Evolutionary conservation across 2,797 vertebrate species (phyloP).

Genomic region (Balearica regulorum): DNA sequence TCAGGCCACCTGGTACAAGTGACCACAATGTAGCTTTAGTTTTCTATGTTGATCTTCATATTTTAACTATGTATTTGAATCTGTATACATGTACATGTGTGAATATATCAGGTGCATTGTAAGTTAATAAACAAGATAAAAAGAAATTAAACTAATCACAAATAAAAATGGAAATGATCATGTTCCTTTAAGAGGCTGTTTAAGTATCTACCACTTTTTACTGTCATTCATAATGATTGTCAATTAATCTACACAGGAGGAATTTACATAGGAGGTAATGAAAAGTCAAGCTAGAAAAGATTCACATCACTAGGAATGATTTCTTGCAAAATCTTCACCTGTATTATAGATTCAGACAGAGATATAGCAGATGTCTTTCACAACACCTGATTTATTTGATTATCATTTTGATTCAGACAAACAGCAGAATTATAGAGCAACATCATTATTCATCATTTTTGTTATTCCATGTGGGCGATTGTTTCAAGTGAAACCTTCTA

Average conservation of each 20-base stretch:
- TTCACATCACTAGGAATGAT: background rate
- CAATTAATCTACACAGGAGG: background rate
- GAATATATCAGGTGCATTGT: background rate
- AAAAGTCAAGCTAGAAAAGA: background rate
- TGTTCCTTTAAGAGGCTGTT: background rate
- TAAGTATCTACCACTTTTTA: background rate
- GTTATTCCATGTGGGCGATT: background rate
- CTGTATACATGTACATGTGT: background rate
- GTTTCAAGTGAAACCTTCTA: background rate
- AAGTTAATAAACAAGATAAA: background rate
- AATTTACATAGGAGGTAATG: background rate
- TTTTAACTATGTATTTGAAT: background rate
- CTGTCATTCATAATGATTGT: constrained; percentile 12
- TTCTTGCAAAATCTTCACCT: background rate
- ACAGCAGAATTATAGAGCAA: background rate
- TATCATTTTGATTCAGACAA: background rate
- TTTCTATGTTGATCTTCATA: background rate
- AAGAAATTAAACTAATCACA: background rate
- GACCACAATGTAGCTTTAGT: background rate
- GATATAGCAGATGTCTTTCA: background rate
- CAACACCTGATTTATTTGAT: background rate
- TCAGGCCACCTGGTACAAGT: background rate
- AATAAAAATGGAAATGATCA: background rate
- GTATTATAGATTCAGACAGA: background rate
- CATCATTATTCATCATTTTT: background rate